These are phyloP conservation scores for Bubo scandiacus DNA, from an alignment of 2,113 vertebrate species.

Conservation along the genomic window DNA sequence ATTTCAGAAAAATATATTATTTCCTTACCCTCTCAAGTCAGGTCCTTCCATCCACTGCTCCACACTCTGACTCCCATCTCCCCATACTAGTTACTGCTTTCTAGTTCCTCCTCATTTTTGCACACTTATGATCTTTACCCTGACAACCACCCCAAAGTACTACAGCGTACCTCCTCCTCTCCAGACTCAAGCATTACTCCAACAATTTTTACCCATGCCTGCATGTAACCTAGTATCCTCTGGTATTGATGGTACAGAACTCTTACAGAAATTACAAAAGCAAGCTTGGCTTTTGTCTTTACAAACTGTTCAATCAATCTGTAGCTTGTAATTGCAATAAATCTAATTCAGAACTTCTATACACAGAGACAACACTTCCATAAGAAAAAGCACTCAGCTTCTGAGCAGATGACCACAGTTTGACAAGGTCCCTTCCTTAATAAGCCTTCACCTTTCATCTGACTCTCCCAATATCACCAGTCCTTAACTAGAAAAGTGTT, in stretches of 20 bases:
- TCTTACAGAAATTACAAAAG: neutral
- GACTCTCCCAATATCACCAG: neutral
- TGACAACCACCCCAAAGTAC: neutral
- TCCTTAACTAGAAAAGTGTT: neutral
- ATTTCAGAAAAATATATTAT: neutral
- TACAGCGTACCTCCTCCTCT: neutral
- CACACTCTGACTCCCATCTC: neutral
- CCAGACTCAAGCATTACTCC: neutral
- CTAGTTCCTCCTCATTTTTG: neutral
- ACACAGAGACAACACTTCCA: neutral
- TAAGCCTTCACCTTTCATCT: neutral
- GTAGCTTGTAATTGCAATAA: neutral
- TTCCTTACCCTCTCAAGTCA: neutral
- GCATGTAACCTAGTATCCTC: neutral
- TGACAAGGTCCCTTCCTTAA: neutral
- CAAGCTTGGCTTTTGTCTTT: neutral
- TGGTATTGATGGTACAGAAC: rapidly evolving
- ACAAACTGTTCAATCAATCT: neutral
- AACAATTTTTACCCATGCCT: neutral
- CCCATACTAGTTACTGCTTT: neutral
- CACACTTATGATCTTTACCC: neutral
- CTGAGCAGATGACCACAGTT: neutral
- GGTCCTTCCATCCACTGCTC: neutral
- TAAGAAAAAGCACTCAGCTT: neutral
- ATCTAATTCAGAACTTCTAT: neutral